Percentiles rank a stretch among this genome's conserved stretches.
These are phyloP conservation scores for Setophaga coronata DNA, from an alignment of 2,113 vertebrate species.

Conservation along the genomic window DNA sequence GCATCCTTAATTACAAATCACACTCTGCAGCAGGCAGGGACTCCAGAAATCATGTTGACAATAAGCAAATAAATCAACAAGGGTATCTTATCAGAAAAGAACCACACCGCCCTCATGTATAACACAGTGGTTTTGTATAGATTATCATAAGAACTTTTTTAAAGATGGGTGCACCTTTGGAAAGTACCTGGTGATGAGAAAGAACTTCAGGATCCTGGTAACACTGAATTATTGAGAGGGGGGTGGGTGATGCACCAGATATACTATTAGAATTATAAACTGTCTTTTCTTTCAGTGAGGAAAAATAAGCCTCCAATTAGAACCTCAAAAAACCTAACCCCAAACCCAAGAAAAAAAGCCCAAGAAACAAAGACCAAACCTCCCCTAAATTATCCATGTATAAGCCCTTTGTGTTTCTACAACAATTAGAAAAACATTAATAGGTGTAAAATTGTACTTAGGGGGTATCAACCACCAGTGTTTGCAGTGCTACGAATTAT, in stretches of 20 bases:
- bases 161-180: neutral
- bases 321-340: neutral
- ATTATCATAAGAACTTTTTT: neutral
- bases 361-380: neutral
- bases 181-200: neutral
- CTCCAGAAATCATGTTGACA: neutral
- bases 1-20: constrained; percentile 8
- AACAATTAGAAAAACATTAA: neutral
- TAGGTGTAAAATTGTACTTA: neutral
- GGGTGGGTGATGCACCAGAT: neutral
- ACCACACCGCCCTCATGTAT: neutral
- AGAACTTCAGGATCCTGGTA: neutral
- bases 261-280: neutral
- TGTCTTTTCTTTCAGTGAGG: neutral
- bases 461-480: neutral
- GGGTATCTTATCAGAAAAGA: neutral
- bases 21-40: neutral
- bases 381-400: neutral
- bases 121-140: neutral
- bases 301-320: neutral
- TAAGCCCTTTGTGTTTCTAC: neutral
- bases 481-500: neutral
- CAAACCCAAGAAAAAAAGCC: neutral
- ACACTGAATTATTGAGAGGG: neutral
- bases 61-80: neutral